These are phyloP conservation scores for Catocala nupta DNA, from an alignment of 2,888 invertebrate species.

Conservation along the genomic window DNA sequence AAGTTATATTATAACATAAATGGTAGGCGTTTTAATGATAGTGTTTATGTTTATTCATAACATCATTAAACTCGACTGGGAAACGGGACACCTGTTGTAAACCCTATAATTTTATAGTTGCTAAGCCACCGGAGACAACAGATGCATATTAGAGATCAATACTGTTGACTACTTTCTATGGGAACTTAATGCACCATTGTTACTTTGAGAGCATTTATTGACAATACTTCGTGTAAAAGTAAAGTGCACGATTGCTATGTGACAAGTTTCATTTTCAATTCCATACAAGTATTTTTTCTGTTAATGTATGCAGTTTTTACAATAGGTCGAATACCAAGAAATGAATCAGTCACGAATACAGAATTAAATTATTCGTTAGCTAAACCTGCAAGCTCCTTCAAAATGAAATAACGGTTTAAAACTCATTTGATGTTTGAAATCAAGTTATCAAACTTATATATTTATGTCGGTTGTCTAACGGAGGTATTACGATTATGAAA, in stretches of 20 bases:
- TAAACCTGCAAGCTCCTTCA: constrained; percentile 4
- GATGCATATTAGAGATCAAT: constrained; percentile 54
- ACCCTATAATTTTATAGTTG: constrained; percentile 29
- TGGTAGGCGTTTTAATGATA: too few relatives aligned
- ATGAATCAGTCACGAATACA: constrained; percentile 15
- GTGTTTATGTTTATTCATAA: neutral
- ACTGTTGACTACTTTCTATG: constrained; percentile 80
- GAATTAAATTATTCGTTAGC: constrained; percentile 16
- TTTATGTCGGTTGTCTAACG: constrained; percentile 22
- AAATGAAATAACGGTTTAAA: constrained; percentile 16
- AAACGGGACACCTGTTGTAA: constrained; percentile 3
- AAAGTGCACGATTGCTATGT: constrained; percentile 5
- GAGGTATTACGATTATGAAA: constrained; percentile 27
- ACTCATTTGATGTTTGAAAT: constrained; percentile 16
- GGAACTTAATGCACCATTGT: constrained; percentile 71
- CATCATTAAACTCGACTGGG: neutral
- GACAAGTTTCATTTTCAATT: constrained; percentile 47
- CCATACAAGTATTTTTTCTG: too few relatives aligned
- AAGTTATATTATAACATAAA: too few relatives aligned
- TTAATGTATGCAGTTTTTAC: constrained; percentile 3
- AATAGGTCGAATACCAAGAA: constrained; percentile 3
- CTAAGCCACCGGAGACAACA: constrained; percentile 49
- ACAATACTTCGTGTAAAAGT: constrained; percentile 10
- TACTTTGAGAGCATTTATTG: constrained; percentile 40
- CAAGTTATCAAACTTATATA: constrained; percentile 12